Percentiles rank a stretch among this genome's conserved stretches.
These are phyloP conservation scores for Eilema caniola DNA, from an alignment of 2,888 invertebrate genomes.

Conservation along the genomic window DNA sequence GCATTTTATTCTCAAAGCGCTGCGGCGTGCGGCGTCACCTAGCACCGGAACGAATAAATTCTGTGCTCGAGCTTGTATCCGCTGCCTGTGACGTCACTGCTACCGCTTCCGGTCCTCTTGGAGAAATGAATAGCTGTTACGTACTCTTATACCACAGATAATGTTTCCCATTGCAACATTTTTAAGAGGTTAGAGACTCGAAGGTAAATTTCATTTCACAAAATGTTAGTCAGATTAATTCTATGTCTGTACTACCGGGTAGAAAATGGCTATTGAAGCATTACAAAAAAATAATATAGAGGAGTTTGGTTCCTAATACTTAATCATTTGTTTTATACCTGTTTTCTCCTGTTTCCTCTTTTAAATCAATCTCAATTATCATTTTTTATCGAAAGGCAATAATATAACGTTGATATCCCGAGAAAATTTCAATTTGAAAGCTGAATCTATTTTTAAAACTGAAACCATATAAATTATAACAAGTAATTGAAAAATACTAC, in stretches of 20 bases:
- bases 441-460: neutral
- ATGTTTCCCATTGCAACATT: neutral
- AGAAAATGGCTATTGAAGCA: no score
- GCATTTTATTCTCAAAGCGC: conserved; percentile 30
- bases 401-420: neutral
- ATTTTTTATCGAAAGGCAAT: no score
- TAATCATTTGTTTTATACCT: neutral
- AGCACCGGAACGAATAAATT: conserved; percentile 54
- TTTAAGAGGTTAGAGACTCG: neutral
- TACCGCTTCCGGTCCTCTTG: conserved; percentile 44
- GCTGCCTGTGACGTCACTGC: conserved; percentile 40
- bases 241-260: no score
- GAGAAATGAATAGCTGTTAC: conserved; percentile 43
- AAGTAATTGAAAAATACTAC: neutral
- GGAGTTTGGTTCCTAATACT: neutral
- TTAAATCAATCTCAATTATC: neutral
- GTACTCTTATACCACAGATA: conserved; percentile 21
- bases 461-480: neutral
- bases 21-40: conserved; percentile 29
- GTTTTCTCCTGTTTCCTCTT: neutral
- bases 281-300: no score
- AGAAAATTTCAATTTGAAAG: neutral
- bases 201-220: neutral
- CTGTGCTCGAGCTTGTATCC: conserved; percentile 46
- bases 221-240: neutral